phyloP scores from a whole-genome alignment of 2,888 invertebrate species.

The Stenurella melanura region DNA sequence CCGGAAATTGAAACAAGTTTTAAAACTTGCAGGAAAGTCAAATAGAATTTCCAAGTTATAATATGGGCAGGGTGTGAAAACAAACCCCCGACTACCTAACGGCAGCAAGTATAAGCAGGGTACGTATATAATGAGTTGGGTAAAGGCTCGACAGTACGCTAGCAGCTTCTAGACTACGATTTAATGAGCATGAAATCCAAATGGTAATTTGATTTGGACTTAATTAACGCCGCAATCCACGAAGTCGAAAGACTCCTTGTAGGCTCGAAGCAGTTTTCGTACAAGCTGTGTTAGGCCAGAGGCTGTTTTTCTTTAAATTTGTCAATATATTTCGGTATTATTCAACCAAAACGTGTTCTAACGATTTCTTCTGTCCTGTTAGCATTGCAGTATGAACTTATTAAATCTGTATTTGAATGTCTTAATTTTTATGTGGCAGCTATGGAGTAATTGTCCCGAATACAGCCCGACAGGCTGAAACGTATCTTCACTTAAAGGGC shows the following conservation, averaged over 20 bases:
- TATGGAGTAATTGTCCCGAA: too few relatives aligned
- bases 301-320: not conserved
- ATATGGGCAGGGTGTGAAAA: conserved; percentile 38
- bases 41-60: conserved; percentile 42
- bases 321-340: not conserved
- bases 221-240: conserved; percentile 69
- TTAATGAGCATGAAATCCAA: conserved; percentile 74
- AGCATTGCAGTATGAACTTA: too few relatives aligned
- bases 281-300: conserved; percentile 14
- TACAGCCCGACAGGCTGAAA: too few relatives aligned
- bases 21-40: conserved; percentile 36
- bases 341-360: not conserved
- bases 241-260: conserved; percentile 50
- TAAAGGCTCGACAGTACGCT: conserved; percentile 63
- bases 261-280: conserved; percentile 30
- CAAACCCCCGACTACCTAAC: conserved; percentile 27
- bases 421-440: too few relatives aligned
- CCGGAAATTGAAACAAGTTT: conserved; percentile 38
- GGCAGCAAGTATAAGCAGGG: conserved; percentile 48
- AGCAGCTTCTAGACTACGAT: conserved; percentile 67
- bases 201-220: conserved; percentile 74
- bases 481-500: too few relatives aligned
- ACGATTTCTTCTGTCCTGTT: too few relatives aligned
- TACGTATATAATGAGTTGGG: conserved; percentile 54
- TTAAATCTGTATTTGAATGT: too few relatives aligned